phyloP scores from a whole-genome alignment of 2,888 invertebrate species.

The Neoitamus cyanurus region DNA sequence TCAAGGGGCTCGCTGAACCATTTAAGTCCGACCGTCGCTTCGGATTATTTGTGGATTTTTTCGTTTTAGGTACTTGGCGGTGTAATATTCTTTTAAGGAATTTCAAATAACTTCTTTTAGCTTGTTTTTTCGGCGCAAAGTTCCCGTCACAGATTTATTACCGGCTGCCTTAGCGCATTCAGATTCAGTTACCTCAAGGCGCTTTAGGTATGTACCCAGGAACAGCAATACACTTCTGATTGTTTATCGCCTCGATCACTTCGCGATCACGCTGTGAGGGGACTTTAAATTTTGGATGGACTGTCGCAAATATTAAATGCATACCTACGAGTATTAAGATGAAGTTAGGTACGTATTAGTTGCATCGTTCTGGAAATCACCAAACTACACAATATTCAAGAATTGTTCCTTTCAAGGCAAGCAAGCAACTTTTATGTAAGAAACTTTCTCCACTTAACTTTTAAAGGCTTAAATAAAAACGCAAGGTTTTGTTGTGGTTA shows the following conservation, averaged over 20 bases:
- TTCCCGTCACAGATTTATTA: slow-evolving; percentile 42
- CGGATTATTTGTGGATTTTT: slow-evolving; percentile 42
- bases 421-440: too few relatives aligned
- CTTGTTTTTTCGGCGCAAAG: slow-evolving; percentile 19
- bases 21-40: slow-evolving; percentile 35
- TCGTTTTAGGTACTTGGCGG: slow-evolving; percentile 41
- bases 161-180: slow-evolving; percentile 12
- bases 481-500: too few relatives aligned
- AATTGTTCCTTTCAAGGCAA: too few relatives aligned
- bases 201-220: not conserved
- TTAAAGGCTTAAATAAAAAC: too few relatives aligned
- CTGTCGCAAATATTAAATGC: not conserved
- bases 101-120: slow-evolving; percentile 36
- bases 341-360: too few relatives aligned
- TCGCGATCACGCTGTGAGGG: not conserved
- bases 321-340: not conserved
- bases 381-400: too few relatives aligned
- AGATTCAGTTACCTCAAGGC: slow-evolving; percentile 40
- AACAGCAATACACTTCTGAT: not conserved
- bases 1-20: slow-evolving; percentile 30
- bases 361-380: too few relatives aligned
- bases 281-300: not conserved
- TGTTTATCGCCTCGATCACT: not conserved
- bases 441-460: too few relatives aligned
- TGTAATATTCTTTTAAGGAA: slow-evolving; percentile 46